Percentiles rank a stretch among this genome's conserved stretches.
These are phyloP conservation scores for Eidolon helvum DNA, from an alignment of 2,113 vertebrate species.

Conservation along the genomic window DNA sequence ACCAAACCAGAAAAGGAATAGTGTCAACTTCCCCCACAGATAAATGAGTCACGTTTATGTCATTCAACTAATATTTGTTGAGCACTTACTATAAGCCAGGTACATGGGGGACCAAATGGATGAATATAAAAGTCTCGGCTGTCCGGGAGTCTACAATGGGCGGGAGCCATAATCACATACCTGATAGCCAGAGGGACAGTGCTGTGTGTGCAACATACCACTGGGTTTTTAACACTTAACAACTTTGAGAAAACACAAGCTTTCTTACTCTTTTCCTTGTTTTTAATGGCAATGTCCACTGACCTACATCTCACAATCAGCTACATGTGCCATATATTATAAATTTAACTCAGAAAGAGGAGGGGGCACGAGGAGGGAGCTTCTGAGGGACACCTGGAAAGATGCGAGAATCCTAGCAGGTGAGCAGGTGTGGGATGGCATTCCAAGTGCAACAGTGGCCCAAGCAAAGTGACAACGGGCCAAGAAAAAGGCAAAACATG, in stretches of 20 bases:
- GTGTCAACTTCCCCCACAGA: background rate
- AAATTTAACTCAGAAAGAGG: background rate
- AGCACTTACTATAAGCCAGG: background rate
- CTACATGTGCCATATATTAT: background rate
- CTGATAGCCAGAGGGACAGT: background rate
- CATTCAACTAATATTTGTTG: background rate
- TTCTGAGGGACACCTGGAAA: background rate
- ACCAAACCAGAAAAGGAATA: background rate
- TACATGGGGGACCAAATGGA: background rate
- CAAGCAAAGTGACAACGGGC: background rate
- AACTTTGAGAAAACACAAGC: background rate
- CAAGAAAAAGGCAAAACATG: background rate
- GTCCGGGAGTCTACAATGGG: background rate
- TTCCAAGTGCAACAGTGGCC: background rate
- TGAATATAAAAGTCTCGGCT: background rate
- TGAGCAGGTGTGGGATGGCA: background rate
- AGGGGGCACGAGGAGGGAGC: background rate
- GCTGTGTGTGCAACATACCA: background rate
- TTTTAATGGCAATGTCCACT: background rate
- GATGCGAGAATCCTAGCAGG: background rate
- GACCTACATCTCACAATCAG: background rate
- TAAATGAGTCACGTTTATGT: conserved; percentile 7
- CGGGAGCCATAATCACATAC: background rate
- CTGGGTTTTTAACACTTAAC: background rate
- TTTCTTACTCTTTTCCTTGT: background rate